A percentile compares a stretch with the other conserved stretches of the same genome.
These are phyloP conservation scores for Ectropis crepuscularia DNA, from an alignment of 2,888 invertebrate genomes.

Conservation along the genomic window DNA sequence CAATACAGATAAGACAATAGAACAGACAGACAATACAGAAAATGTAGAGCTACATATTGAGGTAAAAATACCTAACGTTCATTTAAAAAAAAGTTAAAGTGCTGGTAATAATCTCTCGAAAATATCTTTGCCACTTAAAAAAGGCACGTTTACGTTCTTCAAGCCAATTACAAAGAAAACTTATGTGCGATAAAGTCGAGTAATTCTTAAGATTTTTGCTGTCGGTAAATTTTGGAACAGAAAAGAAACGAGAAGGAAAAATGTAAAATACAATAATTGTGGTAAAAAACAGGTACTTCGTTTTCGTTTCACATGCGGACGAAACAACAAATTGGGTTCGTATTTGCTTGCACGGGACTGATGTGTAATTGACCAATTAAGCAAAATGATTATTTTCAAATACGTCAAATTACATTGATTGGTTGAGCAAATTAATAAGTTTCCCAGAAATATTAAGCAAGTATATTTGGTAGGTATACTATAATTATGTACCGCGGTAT, in stretches of 20 bases:
- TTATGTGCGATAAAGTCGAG: slow-evolving; percentile 12
- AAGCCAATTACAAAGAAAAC: slow-evolving; percentile 8
- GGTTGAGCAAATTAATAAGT: neutral
- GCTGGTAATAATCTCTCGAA: neutral
- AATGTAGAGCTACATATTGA: too few species aligned
- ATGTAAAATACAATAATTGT: slow-evolving; percentile 5
- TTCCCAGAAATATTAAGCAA: too few species aligned
- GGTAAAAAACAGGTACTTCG: neutral
- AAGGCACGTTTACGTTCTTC: slow-evolving; percentile 3
- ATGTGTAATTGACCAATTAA: slow-evolving; percentile 17
- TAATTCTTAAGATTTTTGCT: neutral
- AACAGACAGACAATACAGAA: too few species aligned
- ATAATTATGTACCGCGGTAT: too few species aligned
- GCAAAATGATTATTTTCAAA: slow-evolving; percentile 12
- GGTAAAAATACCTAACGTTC: too few species aligned
- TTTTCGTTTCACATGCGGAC: slow-evolving; percentile 4
- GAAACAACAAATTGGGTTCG: neutral
- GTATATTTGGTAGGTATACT: too few species aligned
- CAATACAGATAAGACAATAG: neutral
- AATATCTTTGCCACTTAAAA: slow-evolving; percentile 5
- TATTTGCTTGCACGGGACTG: neutral
- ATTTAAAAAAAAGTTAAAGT: neutral
- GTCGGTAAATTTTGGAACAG: neutral
- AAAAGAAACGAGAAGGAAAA: slow-evolving; percentile 9
- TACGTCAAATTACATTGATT: slow-evolving; percentile 6